phyloP scores from a whole-genome alignment of 2,888 invertebrate genomes.

The Rhagophthalmus giganteus region DNA sequence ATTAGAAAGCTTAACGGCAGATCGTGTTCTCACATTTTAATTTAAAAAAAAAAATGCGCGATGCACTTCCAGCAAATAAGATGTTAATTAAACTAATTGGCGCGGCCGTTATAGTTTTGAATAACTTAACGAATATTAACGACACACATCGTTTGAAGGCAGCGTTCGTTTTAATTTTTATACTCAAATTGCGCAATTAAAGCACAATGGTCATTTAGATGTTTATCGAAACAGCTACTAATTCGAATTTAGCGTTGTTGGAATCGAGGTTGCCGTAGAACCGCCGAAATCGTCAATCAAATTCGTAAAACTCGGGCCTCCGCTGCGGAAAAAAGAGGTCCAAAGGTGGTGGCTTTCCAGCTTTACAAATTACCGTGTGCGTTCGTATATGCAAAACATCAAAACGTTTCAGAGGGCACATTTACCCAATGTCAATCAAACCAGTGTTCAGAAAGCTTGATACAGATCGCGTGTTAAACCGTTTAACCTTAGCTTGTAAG shows the following conservation, averaged over 20 bases:
- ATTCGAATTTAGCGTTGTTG: slow-evolving; percentile 28
- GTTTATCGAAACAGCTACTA: slow-evolving; percentile 23
- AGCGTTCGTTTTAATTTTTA: slow-evolving; percentile 18
- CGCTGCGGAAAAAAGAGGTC: slow-evolving; percentile 6
- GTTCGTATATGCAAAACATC: slow-evolving; percentile 46
- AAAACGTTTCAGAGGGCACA: slow-evolving; percentile 49
- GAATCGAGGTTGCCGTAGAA: slow-evolving; percentile 4
- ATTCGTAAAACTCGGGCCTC: slow-evolving; percentile 1
- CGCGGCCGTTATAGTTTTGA: slow-evolving; percentile 22
- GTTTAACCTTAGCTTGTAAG: slow-evolving; percentile 42
- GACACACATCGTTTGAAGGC: slow-evolving; percentile 21
- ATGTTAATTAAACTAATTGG: slow-evolving; percentile 26
- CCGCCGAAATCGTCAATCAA: slow-evolving; percentile 12
- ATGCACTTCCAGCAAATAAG: slow-evolving; percentile 11
- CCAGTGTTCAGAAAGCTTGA: slow-evolving; percentile 48
- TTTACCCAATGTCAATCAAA: slow-evolving; percentile 54
- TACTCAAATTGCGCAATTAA: slow-evolving; percentile 28
- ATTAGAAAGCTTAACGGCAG: background rate
- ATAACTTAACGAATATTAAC: slow-evolving; percentile 24
- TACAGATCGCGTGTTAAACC: slow-evolving; percentile 51
- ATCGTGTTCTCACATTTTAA: background rate
- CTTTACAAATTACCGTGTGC: slow-evolving; percentile 25
- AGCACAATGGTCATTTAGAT: slow-evolving; percentile 30
- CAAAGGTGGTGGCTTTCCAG: slow-evolving; percentile 15
- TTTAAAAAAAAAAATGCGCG: background rate